These are phyloP conservation scores for Andrena dorsata DNA, from an alignment of 2,888 invertebrate genomes.

Conservation along the genomic window DNA sequence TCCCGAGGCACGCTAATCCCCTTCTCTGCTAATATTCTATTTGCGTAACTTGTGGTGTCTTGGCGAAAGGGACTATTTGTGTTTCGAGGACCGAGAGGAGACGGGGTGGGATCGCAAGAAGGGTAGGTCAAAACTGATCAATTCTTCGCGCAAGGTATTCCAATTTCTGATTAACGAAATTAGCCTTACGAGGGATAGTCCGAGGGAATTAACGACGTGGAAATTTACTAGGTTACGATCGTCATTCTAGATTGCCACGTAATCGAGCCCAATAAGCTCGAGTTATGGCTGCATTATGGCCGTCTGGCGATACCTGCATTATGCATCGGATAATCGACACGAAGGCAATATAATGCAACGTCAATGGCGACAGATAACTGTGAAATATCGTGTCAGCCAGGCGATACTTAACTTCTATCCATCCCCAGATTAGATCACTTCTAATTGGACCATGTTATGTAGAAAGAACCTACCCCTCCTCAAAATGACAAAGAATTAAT, in stretches of 20 bases:
- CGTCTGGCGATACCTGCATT: slow-evolving; percentile 6
- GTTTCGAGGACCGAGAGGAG: background rate
- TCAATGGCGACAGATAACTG: slow-evolving; percentile 3
- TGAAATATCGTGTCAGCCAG: slow-evolving; percentile 14
- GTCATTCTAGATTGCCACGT: slow-evolving; percentile 5
- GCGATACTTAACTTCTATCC: background rate
- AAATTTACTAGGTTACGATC: slow-evolving; percentile 10
- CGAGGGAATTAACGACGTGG: slow-evolving; percentile 4
- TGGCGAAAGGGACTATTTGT: background rate
- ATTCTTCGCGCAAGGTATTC: background rate
- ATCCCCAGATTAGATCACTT: too few species aligned
- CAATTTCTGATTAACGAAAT: background rate
- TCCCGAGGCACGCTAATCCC: background rate
- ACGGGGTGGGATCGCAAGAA: background rate
- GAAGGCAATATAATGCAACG: slow-evolving; percentile 1
- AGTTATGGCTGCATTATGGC: slow-evolving; percentile 22
- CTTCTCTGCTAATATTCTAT: background rate
- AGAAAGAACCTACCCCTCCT: too few species aligned
- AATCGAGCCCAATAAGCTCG: slow-evolving; percentile 26
- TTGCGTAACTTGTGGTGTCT: background rate
- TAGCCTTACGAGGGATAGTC: background rate
- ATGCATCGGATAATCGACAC: background rate
- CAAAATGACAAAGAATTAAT: too few species aligned
- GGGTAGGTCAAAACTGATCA: background rate
- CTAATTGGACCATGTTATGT: too few species aligned